Evolutionary conservation across 2,888 invertebrate species (phyloP), one percentile per base, ranked within the genome.

Genomic region (Zonitis immaculata): DNA sequence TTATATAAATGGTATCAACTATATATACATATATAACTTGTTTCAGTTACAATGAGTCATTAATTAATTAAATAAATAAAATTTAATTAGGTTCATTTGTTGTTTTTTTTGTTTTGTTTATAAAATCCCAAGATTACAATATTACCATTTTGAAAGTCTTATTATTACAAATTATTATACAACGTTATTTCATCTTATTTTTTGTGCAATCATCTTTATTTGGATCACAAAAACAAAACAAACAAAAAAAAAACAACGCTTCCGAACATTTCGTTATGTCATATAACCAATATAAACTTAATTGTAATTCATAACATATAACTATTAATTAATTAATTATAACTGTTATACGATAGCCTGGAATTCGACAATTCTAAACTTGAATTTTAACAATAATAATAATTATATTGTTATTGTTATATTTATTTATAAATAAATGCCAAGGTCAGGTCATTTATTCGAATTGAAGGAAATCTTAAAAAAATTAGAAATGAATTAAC

Each of bases 161-260:
- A 28, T 30, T 26, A 44, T 30, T 26, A 14, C 28, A 25, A 44
- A 49, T 27, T 32, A 25, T 44, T 39, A 26, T 35, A 51, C 44
- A 43, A 16, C 28, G 32, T 47, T 52, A 44, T 47, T 52, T 48
- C 52, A 52, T 48, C 50, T 47, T 47, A 27, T 44, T 43, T 8
- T 28, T 28, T 48, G 42, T n/a, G 50, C 44, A 52, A 47, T 42
- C 39, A 44, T 16, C 44, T 12, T 51, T 42, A 18, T n/a, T n/a
- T 18, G 22, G 3, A 22, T 22, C 5, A 22, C 5, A 4, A 22
- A 9, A 42, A 42, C n/a, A n/a, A 3, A 42, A n/a, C 39, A 39
- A 39, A 47, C 30, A 35, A 47, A 46, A 51, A 22, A 4, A 35
- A 47, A 46, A 51, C 3, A 4, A 22, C 22, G 22, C 8, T 7